Evolutionary conservation across 2,888 invertebrate species (phyloP).

Genomic region (Cantharis flavilabris): DNA sequence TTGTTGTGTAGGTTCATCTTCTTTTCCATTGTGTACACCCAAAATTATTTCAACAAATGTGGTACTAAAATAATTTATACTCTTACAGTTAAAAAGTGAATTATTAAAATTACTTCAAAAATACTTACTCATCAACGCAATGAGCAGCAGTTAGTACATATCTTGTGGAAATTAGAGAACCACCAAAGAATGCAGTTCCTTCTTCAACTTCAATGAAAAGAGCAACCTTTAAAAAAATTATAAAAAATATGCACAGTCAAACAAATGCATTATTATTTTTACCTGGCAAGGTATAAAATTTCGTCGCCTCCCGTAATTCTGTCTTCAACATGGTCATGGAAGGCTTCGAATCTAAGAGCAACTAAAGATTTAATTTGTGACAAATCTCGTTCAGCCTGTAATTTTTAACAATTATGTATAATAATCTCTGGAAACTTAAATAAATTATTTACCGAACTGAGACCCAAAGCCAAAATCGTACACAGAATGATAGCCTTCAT

Average conservation of each 20-base stretch:
- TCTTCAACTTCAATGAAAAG: background rate
- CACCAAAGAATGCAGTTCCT: constrained; percentile 1
- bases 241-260: background rate
- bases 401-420: background rate
- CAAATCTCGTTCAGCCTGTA: background rate
- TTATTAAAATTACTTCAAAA: too few species aligned
- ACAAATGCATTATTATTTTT: background rate
- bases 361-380: background rate
- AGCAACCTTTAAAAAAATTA: background rate
- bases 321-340: background rate
- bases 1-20: constrained; percentile 43
- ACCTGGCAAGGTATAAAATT: background rate
- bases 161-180: background rate
- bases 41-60: constrained; percentile 34
- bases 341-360: background rate
- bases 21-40: constrained; percentile 43
- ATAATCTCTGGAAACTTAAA: background rate
- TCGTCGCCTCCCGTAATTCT: background rate
- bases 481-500: background rate
- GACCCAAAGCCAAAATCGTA: background rate
- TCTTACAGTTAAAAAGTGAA: too few species aligned
- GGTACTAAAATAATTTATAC: constrained; percentile 21
- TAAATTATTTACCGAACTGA: background rate
- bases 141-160: constrained; percentile 4
- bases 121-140: background rate